Percentiles rank a stretch among this genome's conserved stretches.
Evolutionary conservation across 2,888 invertebrate species (phyloP).

Genomic region (Cheilosia variabilis): DNA sequence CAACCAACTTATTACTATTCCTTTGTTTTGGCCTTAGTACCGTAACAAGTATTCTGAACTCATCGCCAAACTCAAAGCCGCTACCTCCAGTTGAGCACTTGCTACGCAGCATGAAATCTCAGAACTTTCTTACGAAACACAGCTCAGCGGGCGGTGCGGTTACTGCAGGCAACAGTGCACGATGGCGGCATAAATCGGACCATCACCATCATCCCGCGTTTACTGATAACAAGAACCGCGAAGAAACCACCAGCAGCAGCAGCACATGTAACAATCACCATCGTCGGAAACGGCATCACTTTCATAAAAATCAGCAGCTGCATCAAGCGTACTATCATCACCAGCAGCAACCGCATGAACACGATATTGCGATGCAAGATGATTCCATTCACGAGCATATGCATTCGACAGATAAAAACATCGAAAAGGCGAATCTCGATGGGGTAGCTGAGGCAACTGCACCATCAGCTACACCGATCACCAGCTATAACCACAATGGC

Average conservation of each 20-base stretch:
- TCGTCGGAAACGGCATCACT: slow-evolving; percentile 63
- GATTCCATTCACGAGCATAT: slow-evolving; percentile 12
- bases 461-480: slow-evolving; percentile 42
- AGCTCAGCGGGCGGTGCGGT: background rate
- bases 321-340: slow-evolving; percentile 18
- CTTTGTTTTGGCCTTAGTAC: slow-evolving; percentile 49
- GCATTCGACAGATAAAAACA: slow-evolving; percentile 6
- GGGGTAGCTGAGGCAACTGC: background rate
- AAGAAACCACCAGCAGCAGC: slow-evolving; percentile 16
- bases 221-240: slow-evolving; percentile 50
- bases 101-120: slow-evolving; percentile 41
- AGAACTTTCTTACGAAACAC: slow-evolving; percentile 42
- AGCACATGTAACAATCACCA: slow-evolving; percentile 39
- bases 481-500: slow-evolving; percentile 15
- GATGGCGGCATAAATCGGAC: slow-evolving; percentile 48
- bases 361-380: slow-evolving; percentile 13
- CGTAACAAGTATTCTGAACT: slow-evolving; percentile 49
- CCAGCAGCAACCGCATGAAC: background rate
- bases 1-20: slow-evolving; percentile 46
- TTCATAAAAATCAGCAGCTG: slow-evolving; percentile 48
- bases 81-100: slow-evolving; percentile 35
- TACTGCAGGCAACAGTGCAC: slow-evolving; percentile 2
- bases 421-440: slow-evolving; percentile 1
- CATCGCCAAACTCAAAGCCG: slow-evolving; percentile 24
- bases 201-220: slow-evolving; percentile 53